Evolutionary conservation across 2,888 invertebrate species (phyloP), one percentile per base, ranked within the genome.

Genomic region (Stenolophus ochropezus): DNA sequence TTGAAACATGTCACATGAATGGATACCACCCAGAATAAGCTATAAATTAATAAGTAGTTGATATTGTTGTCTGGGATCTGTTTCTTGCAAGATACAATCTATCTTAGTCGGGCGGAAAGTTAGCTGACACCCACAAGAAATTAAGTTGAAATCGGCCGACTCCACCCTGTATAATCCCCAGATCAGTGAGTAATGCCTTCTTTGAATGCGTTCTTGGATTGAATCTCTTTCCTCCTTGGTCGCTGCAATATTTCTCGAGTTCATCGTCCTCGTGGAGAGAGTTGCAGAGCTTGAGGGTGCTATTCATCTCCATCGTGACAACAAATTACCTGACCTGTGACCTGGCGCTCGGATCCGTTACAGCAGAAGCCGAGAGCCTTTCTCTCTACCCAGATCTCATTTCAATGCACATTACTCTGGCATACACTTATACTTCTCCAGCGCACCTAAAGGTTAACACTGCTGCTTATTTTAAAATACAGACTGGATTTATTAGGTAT

Each of bases 281-380:
- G 23, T 21, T 14, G 14, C 16, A 42, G 18, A 16, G n/a, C 21
- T 18, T 69, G 47, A 42, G 73, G 47, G 49, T 49, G 47, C 73
- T 49, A 73, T 73, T 47, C 73, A 73, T 73, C 73, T 73, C 47
- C 47, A 73, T 73, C 73, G 73, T 73, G 73, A 73, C 73, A 73
- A 73, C 73, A 73, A 42, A 73, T 73, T 73, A 73, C 73, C 73
- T 73, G 73, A 73, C 73, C 73, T 49, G 11, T 47, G 47, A 42
- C 73, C 20, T 23, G 69, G 33, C 33, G 42, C 16, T 69, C 33
- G 11, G 33, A 42, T 42, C 33, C 33, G 33, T 42, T 42, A 42
- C 33, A 42, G 33, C 33, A 42, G 33, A 42, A 42, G 33, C 33
- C 33, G 33, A 42, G 33, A 42, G 11, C 33, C 33, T 42, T 42